A percentile compares a stretch with the other conserved stretches of the same genome.
phyloP scores from a whole-genome alignment of 2,888 invertebrate genomes.

The Oasisia sp. region DNA sequence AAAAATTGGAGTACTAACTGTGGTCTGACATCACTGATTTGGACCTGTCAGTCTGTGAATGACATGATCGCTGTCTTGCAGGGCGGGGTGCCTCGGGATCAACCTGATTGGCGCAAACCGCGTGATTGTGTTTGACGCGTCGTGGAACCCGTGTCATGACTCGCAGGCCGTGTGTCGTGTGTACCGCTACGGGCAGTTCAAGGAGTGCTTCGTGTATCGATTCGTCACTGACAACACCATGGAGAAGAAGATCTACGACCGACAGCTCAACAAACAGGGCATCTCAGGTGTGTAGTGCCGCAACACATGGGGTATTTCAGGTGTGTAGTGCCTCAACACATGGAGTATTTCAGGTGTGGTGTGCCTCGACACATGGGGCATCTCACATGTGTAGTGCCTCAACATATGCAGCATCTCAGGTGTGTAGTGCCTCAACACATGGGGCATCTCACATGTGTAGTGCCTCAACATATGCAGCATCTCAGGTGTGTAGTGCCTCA shows the following conservation, averaged over 20 bases:
- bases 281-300: conserved; percentile 75
- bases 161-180: conserved; percentile 90
- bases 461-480: background rate
- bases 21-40: too few species aligned
- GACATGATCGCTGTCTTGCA: conserved; percentile 47
- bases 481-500: conserved; percentile 67
- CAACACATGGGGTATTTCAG: background rate
- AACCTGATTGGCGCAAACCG: conserved; percentile 97
- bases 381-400: background rate
- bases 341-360: background rate
- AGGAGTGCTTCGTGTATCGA: conserved; percentile 94
- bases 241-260: conserved; percentile 97
- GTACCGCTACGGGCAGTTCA: conserved; percentile 92
- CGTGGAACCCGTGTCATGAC: conserved; percentile 99
- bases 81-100: conserved; percentile 95
- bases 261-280: conserved; percentile 98
- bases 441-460: background rate
- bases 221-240: conserved; percentile 96
- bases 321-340: background rate
- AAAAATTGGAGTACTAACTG: too few species aligned
- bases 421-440: background rate
- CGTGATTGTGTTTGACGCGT: conserved; percentile 96
- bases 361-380: background rate
- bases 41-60: too few species aligned
- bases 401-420: background rate